Conservation (phyloP, 2,113 vertebrate species). For the Syngnathus typhle region DNA sequence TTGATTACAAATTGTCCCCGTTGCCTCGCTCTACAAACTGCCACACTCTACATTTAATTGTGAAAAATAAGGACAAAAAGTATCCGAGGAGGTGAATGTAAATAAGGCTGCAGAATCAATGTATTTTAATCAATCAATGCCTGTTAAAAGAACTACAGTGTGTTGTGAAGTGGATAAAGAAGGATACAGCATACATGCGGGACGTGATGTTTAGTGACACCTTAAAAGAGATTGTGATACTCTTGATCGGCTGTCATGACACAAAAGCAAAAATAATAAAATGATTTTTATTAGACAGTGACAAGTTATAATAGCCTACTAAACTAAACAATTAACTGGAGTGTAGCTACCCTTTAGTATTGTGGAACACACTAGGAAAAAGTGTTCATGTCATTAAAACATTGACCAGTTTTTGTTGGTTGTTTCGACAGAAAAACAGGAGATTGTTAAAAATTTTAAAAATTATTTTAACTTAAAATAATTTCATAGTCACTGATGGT, state of each 20-base stretch:
- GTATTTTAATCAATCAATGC: conserved; percentile 66
- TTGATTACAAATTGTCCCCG: conserved; percentile 52
- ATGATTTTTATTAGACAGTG: conserved; percentile 33
- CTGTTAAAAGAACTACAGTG: conserved; percentile 64
- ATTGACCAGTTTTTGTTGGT: neutral
- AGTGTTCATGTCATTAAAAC: neutral
- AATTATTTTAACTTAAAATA: no score
- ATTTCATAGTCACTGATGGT: neutral
- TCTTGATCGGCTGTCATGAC: conserved; percentile 30
- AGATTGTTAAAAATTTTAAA: no score
- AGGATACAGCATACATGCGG: conserved; percentile 65
- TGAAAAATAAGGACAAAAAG: conserved; percentile 64
- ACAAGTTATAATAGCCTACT: neutral
- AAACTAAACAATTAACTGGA: neutral
- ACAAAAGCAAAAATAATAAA: conserved; percentile 14
- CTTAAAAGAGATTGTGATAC: conserved; percentile 32
- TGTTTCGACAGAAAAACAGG: neutral
- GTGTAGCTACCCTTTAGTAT: neutral
- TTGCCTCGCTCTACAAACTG: conserved; percentile 18
- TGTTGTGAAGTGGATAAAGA: conserved; percentile 70
- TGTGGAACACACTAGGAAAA: neutral
- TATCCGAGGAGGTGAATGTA: conserved; percentile 45
- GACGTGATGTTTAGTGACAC: conserved; percentile 50
- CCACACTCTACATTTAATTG: conserved; percentile 56
- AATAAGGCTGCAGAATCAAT: conserved; percentile 70